Conservation (phyloP, 1,140 invertebrate genomes). For the Zophobas atratus region DNA sequence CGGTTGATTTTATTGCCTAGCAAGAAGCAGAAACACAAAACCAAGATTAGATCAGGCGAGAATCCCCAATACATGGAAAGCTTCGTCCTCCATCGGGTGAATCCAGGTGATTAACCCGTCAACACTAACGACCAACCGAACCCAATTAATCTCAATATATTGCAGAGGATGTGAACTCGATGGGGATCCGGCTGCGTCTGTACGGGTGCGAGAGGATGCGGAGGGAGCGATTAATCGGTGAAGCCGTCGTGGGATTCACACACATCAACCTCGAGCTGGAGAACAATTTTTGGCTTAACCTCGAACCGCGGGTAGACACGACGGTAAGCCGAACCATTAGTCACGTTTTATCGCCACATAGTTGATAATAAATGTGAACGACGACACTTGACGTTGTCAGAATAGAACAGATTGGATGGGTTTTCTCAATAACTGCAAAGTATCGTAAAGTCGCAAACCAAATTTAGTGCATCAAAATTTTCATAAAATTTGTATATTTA, state of each 20-base stretch:
- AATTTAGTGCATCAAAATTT: too few relatives aligned
- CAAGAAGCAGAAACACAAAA: conserved; percentile 95
- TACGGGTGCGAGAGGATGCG: conserved; percentile 93
- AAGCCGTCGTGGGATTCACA: conserved; percentile 89
- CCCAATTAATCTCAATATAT: conserved; percentile 45
- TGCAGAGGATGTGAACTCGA: conserved; percentile 90
- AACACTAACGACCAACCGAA: background rate
- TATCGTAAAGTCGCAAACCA: too few relatives aligned
- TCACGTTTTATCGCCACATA: too few relatives aligned
- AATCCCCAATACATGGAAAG: conserved; percentile 94
- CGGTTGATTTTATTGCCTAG: conserved; percentile 88
- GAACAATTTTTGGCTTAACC: conserved; percentile 89
- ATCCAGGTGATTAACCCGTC: conserved; percentile 76
- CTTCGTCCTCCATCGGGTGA: conserved; percentile 91
- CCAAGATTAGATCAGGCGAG: conserved; percentile 89
- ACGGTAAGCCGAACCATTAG: conserved; percentile 74
- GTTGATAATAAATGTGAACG: too few relatives aligned
- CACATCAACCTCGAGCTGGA: conserved; percentile 90
- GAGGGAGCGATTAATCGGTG: conserved; percentile 91
- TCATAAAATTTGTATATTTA: too few relatives aligned
- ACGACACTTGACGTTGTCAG: too few relatives aligned
- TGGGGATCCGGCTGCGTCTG: conserved; percentile 91
- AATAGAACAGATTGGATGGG: too few relatives aligned
- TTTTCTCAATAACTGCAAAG: too few relatives aligned
- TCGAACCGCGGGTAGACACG: conserved; percentile 86